Evolutionary conservation across 2,888 invertebrate genomes (phyloP).

Genomic region (Eurois occulta): DNA sequence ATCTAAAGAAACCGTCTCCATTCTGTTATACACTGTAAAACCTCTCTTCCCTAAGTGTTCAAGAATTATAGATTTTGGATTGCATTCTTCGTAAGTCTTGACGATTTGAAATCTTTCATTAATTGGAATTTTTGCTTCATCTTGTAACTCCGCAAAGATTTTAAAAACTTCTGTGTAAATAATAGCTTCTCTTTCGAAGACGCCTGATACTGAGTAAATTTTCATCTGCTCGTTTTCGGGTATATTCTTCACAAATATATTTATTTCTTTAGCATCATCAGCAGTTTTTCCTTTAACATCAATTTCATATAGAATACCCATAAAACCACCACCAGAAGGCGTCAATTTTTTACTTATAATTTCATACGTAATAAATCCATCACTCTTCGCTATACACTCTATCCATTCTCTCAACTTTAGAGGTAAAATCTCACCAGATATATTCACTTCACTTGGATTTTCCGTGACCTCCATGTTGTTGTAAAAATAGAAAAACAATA

Average conservation of each 20-base stretch:
- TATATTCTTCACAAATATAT: slow-evolving; percentile 79
- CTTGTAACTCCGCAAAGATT: slow-evolving; percentile 73
- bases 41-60: slow-evolving; percentile 76
- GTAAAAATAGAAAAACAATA: not conserved
- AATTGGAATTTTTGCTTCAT: slow-evolving; percentile 70
- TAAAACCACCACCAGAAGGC: slow-evolving; percentile 72
- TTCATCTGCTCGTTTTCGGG: slow-evolving; percentile 67
- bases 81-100: slow-evolving; percentile 71
- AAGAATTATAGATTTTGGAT: slow-evolving; percentile 73
- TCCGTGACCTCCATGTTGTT: slow-evolving; percentile 29
- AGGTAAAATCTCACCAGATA: slow-evolving; percentile 36
- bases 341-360: slow-evolving; percentile 66
- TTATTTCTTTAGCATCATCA: slow-evolving; percentile 64
- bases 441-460: not conserved
- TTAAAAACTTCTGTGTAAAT: slow-evolving; percentile 74
- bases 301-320: slow-evolving; percentile 74
- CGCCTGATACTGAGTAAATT: slow-evolving; percentile 70
- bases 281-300: slow-evolving; percentile 69
- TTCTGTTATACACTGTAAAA: slow-evolving; percentile 71
- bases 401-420: slow-evolving; percentile 49
- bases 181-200: slow-evolving; percentile 75
- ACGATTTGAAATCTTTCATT: slow-evolving; percentile 73
- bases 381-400: slow-evolving; percentile 63
- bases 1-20: slow-evolving; percentile 71
- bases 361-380: slow-evolving; percentile 65